Percentiles rank a stretch among this genome's conserved stretches.
phyloP scores from a whole-genome alignment of 1,140 invertebrate species.

The Pogonus chalceus region DNA sequence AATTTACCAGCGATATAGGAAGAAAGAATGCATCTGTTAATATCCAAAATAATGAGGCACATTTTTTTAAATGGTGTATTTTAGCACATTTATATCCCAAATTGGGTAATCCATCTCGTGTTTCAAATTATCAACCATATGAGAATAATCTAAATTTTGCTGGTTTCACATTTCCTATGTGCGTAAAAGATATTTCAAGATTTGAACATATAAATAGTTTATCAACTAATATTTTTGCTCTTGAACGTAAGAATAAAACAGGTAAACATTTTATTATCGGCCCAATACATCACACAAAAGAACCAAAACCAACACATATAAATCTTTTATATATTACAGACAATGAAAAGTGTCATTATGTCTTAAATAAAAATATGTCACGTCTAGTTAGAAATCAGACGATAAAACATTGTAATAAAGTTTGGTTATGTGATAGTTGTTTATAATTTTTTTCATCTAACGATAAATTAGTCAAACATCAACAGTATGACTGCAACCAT shows the following conservation, averaged over 20 bases:
- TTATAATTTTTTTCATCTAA: no score
- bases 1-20: background rate
- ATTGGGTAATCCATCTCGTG: background rate
- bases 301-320: no score
- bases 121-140: background rate
- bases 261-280: slow-evolving; percentile 8
- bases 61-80: background rate
- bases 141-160: background rate
- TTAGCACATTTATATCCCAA: background rate
- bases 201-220: background rate
- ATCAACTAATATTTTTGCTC: background rate
- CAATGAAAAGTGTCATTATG: no score
- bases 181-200: background rate
- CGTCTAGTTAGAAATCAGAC: no score
- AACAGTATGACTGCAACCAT: no score
- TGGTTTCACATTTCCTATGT: background rate
- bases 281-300: no score
- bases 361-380: no score
- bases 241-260: background rate
- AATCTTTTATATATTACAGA: no score
- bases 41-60: background rate
- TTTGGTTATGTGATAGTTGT: no score
- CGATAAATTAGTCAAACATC: no score
- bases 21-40: background rate
- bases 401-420: no score